A percentile compares a stretch with the other conserved stretches of the same genome.
phyloP scores from a whole-genome alignment of 2,888 invertebrate genomes.

The Noctua janthe region DNA sequence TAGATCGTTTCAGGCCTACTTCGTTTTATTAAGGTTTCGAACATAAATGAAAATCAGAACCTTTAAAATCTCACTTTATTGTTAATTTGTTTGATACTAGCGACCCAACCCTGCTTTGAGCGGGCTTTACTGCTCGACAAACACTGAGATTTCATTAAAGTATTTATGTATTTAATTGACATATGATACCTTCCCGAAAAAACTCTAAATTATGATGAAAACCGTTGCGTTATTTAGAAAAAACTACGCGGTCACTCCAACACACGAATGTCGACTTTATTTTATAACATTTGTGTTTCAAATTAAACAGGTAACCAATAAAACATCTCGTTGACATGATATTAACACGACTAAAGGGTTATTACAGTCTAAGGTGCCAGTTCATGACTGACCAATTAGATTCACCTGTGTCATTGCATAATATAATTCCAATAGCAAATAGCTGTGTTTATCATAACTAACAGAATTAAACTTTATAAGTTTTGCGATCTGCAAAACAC shows the following conservation, averaged over 20 bases:
- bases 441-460: conserved; percentile 25
- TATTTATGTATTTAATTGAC: background rate
- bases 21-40: background rate
- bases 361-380: conserved; percentile 24
- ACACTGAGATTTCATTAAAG: background rate
- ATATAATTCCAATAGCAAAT: conserved; percentile 19
- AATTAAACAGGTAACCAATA: conserved; percentile 1
- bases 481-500: conserved; percentile 1
- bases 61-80: background rate
- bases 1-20: background rate
- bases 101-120: background rate
- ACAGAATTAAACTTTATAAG: conserved; percentile 5
- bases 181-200: background rate
- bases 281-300: background rate
- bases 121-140: background rate
- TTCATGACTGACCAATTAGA: conserved; percentile 47
- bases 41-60: background rate
- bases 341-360: conserved; percentile 25
- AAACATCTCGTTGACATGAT: conserved; percentile 10
- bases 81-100: background rate
- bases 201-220: background rate
- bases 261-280: background rate
- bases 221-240: background rate
- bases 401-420: conserved; percentile 11
- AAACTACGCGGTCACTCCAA: background rate